Evolutionary conservation across 2,888 invertebrate species (phyloP).

Genomic region (Spodoptera littoralis): DNA sequence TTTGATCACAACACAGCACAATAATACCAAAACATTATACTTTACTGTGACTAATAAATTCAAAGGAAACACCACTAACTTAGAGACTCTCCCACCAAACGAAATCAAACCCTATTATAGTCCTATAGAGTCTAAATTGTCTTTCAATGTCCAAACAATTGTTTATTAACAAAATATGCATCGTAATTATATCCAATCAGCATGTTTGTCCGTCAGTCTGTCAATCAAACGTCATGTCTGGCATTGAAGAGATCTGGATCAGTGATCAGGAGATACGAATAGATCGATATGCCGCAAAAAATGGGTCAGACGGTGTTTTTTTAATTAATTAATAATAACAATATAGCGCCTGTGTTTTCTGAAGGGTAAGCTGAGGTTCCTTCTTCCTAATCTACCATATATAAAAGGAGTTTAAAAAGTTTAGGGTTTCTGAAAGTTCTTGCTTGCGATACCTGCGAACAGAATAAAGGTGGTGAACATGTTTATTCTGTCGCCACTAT

Average conservation of each 20-base stretch:
- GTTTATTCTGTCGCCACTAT: too few species aligned
- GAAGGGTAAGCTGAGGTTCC: background rate
- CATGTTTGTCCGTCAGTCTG: conserved; percentile 80
- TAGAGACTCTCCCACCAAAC: background rate
- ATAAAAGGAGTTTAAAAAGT: too few species aligned
- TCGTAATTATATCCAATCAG: conserved; percentile 86
- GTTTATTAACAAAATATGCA: conserved; percentile 81
- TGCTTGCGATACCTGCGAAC: too few species aligned
- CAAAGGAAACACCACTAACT: conserved; percentile 36
- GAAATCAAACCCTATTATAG: conserved; percentile 34
- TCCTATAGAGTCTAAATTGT: background rate
- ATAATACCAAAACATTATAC: conserved; percentile 47
- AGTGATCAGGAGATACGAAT: conserved; percentile 69
- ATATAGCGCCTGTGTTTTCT: conserved; percentile 1
- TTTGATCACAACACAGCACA: conserved; percentile 52
- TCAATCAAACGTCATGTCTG: conserved; percentile 74
- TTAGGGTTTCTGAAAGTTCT: too few species aligned
- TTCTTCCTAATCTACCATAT: too few species aligned
- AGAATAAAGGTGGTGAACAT: too few species aligned
- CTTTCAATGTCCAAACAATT: conserved; percentile 55
- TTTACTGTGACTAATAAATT: conserved; percentile 48
- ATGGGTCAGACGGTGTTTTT: conserved; percentile 60
- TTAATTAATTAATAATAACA: conserved; percentile 53
- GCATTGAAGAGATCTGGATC: conserved; percentile 73
- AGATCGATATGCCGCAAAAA: conserved; percentile 65